Percentiles rank a stretch among this genome's conserved stretches.
Evolutionary conservation across 2,888 invertebrate genomes (phyloP).

Genomic region (Ophion obscuratus): DNA sequence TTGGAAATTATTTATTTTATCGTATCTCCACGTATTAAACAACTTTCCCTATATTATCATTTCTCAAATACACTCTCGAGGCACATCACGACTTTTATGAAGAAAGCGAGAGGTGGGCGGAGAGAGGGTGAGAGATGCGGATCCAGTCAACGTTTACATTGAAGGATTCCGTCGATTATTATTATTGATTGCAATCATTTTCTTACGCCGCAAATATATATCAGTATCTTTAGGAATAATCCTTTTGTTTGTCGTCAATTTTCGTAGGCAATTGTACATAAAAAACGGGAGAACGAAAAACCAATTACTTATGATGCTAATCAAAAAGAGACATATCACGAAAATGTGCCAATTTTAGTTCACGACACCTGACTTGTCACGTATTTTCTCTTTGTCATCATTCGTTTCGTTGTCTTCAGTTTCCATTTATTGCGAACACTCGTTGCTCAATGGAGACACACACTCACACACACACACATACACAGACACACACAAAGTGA

Average conservation of each 20-base stretch:
- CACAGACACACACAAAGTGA: conserved; percentile 9
- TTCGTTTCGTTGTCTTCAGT: background rate
- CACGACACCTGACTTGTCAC: background rate
- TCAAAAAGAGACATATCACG: conserved; percentile 43
- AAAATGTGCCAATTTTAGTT: conserved; percentile 47
- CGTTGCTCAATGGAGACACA: conserved; percentile 13
- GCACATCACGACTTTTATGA: conserved; percentile 15
- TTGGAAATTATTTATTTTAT: background rate
- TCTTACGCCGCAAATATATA: background rate
- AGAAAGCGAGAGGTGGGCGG: conserved; percentile 13
- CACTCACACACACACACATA: background rate
- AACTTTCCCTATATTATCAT: background rate
- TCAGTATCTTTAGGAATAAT: background rate
- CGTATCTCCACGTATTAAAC: background rate
- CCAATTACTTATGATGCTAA: conserved; percentile 7
- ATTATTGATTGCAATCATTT: background rate
- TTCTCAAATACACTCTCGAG: conserved; percentile 14
- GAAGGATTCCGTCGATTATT: conserved; percentile 1
- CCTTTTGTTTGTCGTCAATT: background rate
- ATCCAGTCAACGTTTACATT: background rate
- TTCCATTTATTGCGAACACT: conserved; percentile 4
- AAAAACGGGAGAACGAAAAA: background rate
- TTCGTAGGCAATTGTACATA: conserved; percentile 9
- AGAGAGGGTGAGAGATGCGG: background rate
- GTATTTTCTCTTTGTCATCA: background rate